Base-by-base conservation (phyloP, 2,888 invertebrate genomes). In the Prosopocoilus inquinatus region DNA sequence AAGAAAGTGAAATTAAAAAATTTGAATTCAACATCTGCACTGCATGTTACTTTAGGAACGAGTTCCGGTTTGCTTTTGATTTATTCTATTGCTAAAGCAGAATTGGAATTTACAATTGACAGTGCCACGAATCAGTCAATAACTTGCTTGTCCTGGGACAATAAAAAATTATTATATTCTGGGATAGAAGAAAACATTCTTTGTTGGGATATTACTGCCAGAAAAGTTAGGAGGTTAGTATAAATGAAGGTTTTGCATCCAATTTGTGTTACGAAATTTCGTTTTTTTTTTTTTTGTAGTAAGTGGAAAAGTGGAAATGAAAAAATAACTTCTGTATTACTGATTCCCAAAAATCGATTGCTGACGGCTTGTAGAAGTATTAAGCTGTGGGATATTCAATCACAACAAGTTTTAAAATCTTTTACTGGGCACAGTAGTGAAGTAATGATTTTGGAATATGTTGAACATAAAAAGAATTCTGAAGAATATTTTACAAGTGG, bases 21-120 rank as follows among this genome's bases (percentile, higher is more conserved):
- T 12, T 71, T 77, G 9, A 70, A 71, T 12, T 76, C 77, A 49
- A 75, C 75, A 16, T 50, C 58, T 38, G 73, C 71, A 52, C 79
- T 82, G 55, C 78, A 85, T 61, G 78, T 92, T 70, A 88, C 85
- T 0, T 78, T 93, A 71, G 92, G 92, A 47, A 90, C 90, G 13
- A 80, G 81, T 2, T 84, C 83, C 64, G 92, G 93, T 48, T 82
- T 82, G 61, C 79, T 93, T 50, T 78, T 89, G 33, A 74, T 91
- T 58, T 93, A 90, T 71, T 88, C 88, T 46, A 78, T 88, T 20
- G 75, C 82, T 2, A 84, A 85, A 73, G 87, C 84, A 13, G 83
- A 84, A 72, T 75, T 89, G 16, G 83, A 85, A 65, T 82, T 78
- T 33, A 79, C 81, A 13, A 74, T 88, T 68, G 75, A 78, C 56